Conservation (phyloP, 2,113 vertebrate genomes). For the Anseranas semipalmata region DNA sequence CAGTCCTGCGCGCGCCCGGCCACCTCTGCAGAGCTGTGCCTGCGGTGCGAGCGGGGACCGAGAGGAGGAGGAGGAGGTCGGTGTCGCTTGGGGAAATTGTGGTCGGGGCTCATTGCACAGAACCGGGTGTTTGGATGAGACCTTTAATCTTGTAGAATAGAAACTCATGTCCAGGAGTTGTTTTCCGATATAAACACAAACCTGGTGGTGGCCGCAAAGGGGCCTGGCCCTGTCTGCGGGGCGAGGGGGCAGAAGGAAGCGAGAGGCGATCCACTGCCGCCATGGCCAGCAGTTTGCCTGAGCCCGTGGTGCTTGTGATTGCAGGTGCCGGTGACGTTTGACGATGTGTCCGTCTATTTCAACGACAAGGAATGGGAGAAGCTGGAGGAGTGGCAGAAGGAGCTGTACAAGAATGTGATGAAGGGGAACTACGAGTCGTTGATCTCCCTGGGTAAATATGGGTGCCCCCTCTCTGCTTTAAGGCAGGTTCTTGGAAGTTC, state of each 20-base stretch:
- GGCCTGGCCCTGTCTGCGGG: background rate
- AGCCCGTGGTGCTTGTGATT: background rate
- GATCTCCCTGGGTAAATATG: constrained; percentile 78
- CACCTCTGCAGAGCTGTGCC: background rate
- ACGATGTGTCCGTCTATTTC: constrained; percentile 80
- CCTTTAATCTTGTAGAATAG: background rate
- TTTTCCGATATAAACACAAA: background rate
- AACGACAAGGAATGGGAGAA: constrained; percentile 83
- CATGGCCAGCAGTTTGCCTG: rapidly evolving
- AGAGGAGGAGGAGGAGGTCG: background rate
- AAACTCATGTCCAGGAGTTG: rapidly evolving
- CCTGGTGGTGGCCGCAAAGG: rapidly evolving
- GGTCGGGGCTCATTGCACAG: background rate
- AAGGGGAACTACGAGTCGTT: constrained; percentile 81
- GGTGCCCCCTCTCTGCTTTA: background rate
- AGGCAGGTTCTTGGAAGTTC: background rate
- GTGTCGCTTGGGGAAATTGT: background rate
- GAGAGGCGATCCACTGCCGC: background rate
- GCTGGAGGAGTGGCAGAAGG: constrained; percentile 84
- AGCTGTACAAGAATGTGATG: constrained; percentile 83
- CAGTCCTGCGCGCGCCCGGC: rapidly evolving
- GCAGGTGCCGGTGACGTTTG: constrained; percentile 81
- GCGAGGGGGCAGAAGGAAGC: background rate
- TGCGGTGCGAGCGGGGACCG: background rate
- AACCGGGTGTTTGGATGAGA: rapidly evolving